Conservation (phyloP, 2,888 invertebrate genomes). For the Orthonychiurus folsomi region DNA sequence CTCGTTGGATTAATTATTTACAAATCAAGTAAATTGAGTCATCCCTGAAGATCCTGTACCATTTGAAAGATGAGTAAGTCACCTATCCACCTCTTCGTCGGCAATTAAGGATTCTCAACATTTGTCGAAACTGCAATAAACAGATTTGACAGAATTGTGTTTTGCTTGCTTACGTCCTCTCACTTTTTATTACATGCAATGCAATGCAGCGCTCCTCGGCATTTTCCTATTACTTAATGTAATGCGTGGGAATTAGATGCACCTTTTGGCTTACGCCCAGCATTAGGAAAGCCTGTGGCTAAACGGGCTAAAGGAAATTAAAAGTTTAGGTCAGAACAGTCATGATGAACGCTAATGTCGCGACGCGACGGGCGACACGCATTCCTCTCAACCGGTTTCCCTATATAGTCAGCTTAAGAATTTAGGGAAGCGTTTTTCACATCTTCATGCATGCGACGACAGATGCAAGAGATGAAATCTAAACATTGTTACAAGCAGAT, state of each 20-base stretch:
- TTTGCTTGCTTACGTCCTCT: neutral
- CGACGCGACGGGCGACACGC: neutral
- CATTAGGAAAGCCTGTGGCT: neutral
- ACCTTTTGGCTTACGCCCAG: neutral
- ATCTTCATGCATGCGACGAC: no score
- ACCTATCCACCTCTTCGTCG: no score
- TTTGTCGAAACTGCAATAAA: no score
- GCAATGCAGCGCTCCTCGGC: neutral
- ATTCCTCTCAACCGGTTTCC: neutral
- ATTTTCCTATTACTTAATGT: neutral
- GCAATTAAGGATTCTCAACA: neutral
- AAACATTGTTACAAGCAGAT: no score
- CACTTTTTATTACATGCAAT: neutral
- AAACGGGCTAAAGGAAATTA: neutral
- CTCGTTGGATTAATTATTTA: no score
- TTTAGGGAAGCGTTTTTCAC: neutral
- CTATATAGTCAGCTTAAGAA: neutral
- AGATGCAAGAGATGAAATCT: no score
- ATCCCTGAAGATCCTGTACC: no score
- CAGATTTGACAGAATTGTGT: neutral
- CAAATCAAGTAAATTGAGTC: no score
- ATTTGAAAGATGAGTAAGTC: no score
- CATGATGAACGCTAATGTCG: neutral
- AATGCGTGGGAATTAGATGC: slow-evolving; percentile 1
- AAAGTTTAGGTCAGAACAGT: neutral